These are phyloP conservation scores for Drosophila saltans DNA, from an alignment of 1,140 invertebrate species.

Conservation along the genomic window DNA sequence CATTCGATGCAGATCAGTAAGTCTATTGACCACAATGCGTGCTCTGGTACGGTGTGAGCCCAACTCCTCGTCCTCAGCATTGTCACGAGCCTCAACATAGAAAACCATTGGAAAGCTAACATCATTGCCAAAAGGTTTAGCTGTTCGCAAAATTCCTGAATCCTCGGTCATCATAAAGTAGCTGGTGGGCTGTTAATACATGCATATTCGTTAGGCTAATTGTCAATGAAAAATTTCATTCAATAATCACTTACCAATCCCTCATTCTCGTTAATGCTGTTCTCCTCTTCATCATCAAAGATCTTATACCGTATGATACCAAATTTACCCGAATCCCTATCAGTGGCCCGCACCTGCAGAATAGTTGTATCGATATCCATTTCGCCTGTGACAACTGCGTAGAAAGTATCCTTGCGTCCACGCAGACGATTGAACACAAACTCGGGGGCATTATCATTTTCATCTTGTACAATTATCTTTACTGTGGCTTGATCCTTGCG, in stretches of 20 bases:
- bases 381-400: conserved; percentile 88
- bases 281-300: conserved; percentile 81
- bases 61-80: conserved; percentile 64
- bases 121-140: conserved; percentile 88
- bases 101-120: conserved; percentile 89
- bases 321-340: conserved; percentile 91
- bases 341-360: conserved; percentile 89
- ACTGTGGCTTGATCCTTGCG: conserved; percentile 89
- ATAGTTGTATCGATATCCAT: conserved; percentile 89
- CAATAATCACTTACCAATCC: conserved; percentile 37
- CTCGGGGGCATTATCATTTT: conserved; percentile 93
- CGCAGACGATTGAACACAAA: conserved; percentile 88
- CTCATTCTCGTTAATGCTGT: conserved; percentile 84
- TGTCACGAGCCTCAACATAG: conserved; percentile 86
- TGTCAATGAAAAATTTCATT: not conserved
- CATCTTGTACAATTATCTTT: conserved; percentile 91
- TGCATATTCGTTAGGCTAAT: not conserved
- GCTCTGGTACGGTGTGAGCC: conserved; percentile 74
- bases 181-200: conserved; percentile 61
- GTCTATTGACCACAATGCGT: conserved; percentile 86
- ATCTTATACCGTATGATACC: conserved; percentile 89
- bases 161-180: conserved; percentile 90
- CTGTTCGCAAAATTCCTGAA: conserved; percentile 90
- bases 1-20: conserved; percentile 89
- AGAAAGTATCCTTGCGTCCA: conserved; percentile 85